phyloP scores from a whole-genome alignment of 64 coral and sea anemone species.

The Exaiptasia diaphana region DNA sequence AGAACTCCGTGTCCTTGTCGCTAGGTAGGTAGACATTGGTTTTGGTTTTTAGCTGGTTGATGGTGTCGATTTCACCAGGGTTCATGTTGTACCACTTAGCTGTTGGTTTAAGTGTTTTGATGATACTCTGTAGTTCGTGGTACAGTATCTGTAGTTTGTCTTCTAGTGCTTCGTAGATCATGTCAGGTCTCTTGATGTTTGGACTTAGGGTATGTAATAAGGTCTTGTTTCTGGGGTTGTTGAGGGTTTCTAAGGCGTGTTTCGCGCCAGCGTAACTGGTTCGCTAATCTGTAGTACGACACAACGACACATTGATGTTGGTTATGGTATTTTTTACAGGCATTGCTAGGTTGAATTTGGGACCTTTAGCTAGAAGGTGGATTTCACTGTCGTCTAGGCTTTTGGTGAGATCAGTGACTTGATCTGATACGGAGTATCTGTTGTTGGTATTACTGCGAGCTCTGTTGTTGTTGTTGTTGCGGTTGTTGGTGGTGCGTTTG shows the following conservation, averaged over 20 bases:
- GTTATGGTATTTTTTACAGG: conserved; percentile 2
- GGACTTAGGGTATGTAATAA: neutral
- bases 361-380: conserved; percentile 40
- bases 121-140: neutral
- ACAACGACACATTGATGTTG: neutral
- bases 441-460: too few species aligned
- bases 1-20: conserved; percentile 53
- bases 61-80: neutral
- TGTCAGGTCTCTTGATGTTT: neutral
- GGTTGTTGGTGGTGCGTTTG: too few species aligned
- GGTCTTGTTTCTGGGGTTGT: neutral
- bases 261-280: conserved; percentile 17
- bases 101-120: neutral
- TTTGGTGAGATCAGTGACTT: conserved; percentile 41
- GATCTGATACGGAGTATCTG: neutral
- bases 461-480: too few species aligned
- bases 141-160: neutral
- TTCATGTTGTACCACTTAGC: conserved; percentile 15
- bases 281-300: neutral
- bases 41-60: conserved; percentile 25
- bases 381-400: conserved; percentile 35
- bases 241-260: neutral
- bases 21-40: conserved; percentile 27
- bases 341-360: conserved; percentile 49
- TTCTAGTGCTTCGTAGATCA: neutral